phyloP scores from a whole-genome alignment of 92 coral and sea anemone species.

The Actinostola sp. region DNA sequence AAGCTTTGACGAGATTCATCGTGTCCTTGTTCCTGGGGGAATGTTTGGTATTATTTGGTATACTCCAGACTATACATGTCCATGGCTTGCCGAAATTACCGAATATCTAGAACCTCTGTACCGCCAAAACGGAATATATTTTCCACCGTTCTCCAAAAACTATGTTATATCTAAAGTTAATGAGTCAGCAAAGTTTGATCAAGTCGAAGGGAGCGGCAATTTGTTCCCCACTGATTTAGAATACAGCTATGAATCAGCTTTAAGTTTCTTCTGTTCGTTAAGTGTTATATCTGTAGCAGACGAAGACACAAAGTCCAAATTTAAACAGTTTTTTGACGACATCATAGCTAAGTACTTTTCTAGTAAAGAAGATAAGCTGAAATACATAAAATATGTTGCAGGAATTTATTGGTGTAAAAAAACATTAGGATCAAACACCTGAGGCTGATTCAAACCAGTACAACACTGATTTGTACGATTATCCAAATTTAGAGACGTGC shows the following conservation, averaged over 20 bases:
- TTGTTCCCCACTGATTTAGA: neutral
- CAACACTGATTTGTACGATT: too few relatives aligned
- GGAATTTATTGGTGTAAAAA: too few relatives aligned
- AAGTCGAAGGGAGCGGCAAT: neutral
- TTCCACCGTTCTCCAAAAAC: neutral
- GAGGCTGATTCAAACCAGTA: too few relatives aligned
- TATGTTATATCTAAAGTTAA: neutral
- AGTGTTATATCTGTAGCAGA: neutral
- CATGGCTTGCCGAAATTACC: constrained; percentile 32
- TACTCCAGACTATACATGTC: constrained; percentile 6
- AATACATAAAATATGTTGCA: too few relatives aligned
- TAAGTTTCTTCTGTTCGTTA: neutral
- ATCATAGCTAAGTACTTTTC: too few relatives aligned
- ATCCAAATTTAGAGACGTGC: too few relatives aligned
- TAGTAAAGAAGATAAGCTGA: too few relatives aligned
- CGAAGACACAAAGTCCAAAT: neutral
- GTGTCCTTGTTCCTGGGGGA: constrained; percentile 59
- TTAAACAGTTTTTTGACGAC: neutral
- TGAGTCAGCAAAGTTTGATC: neutral
- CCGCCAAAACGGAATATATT: neutral
- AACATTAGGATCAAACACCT: too few relatives aligned
- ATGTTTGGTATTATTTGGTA: constrained; percentile 44
- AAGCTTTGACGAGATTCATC: constrained; percentile 51
- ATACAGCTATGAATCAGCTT: neutral
- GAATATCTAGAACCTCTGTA: constrained; percentile 29